Percentiles rank a stretch among this genome's conserved stretches.
Evolutionary conservation across 1,140 invertebrate species (phyloP).

Genomic region (Pectinophora gossypiella): DNA sequence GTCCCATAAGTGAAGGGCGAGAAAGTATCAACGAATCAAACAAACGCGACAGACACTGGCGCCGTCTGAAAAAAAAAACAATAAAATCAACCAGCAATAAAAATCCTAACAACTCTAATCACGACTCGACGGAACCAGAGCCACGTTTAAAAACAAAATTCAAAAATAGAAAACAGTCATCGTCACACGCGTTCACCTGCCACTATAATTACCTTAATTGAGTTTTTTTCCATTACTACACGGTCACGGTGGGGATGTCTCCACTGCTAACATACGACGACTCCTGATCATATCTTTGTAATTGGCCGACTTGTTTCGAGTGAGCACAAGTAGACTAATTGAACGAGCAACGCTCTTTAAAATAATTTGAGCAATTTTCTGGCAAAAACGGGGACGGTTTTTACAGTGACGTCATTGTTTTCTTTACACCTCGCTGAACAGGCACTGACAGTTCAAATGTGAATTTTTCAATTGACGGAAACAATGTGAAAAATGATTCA

Average conservation of each 20-base stretch:
- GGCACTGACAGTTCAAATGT: too few relatives aligned
- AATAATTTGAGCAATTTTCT: background rate
- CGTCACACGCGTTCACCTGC: constrained; percentile 37
- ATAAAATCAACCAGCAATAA: background rate
- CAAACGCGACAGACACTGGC: background rate
- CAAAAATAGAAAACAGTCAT: constrained; percentile 15
- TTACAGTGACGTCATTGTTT: background rate
- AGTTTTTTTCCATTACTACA: constrained; percentile 33
- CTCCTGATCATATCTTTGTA: constrained; percentile 30
- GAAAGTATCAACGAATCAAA: too few relatives aligned
- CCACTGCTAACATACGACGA: constrained; percentile 9
- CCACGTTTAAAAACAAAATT: background rate
- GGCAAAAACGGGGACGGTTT: background rate
- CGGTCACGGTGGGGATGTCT: constrained; percentile 30
- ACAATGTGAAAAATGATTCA: too few relatives aligned
- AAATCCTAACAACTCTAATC: background rate
- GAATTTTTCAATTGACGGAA: too few relatives aligned
- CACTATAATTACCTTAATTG: constrained; percentile 40
- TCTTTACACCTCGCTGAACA: too few relatives aligned
- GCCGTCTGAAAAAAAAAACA: background rate
- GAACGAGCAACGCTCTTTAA: background rate
- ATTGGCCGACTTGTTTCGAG: constrained; percentile 24
- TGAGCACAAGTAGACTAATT: background rate
- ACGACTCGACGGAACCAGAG: background rate
- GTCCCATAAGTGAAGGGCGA: too few relatives aligned